Conservation (phyloP, 2,888 invertebrate genomes). For the Digitonthophagus gazella region DNA sequence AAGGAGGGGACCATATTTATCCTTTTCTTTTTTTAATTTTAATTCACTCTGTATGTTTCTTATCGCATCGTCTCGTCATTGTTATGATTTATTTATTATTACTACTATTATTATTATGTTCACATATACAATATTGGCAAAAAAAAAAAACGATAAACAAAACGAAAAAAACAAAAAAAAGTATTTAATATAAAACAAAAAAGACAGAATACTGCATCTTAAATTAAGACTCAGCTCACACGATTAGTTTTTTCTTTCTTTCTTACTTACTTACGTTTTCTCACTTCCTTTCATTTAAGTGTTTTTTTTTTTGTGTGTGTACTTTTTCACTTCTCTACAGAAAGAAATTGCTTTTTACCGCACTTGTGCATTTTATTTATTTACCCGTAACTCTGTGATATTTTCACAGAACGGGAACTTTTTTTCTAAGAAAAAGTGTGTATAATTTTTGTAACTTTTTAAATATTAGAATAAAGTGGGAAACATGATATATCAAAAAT, state of each 20-base stretch:
- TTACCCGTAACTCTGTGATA: conserved; percentile 22
- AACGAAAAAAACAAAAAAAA: conserved; percentile 42
- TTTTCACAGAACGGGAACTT: conserved; percentile 22
- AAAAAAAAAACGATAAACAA: conserved; percentile 36
- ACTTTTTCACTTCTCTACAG: conserved; percentile 41
- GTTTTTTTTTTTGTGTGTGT: conserved; percentile 16
- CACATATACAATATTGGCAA: conserved; percentile 49
- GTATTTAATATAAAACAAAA: too few relatives aligned
- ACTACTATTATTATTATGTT: conserved; percentile 42
- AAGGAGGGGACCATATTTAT: too few relatives aligned
- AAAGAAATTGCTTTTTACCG: conserved; percentile 47
- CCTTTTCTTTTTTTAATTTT: too few relatives aligned
- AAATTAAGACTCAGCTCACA: conserved; percentile 43
- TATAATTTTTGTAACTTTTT: not conserved
- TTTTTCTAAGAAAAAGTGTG: not conserved
- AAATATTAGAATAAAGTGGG: too few relatives aligned
- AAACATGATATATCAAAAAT: not conserved
- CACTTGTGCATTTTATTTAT: conserved; percentile 42
- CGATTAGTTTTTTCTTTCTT: conserved; percentile 42
- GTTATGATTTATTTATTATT: conserved; percentile 28
- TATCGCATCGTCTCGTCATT: conserved; percentile 34
- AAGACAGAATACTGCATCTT: conserved; percentile 46
- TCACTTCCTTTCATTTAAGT: conserved; percentile 21
- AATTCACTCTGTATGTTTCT: conserved; percentile 42
- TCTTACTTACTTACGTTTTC: conserved; percentile 21